Base-by-base conservation (phyloP, 2,888 invertebrate species). In the Athalia rosae region DNA sequence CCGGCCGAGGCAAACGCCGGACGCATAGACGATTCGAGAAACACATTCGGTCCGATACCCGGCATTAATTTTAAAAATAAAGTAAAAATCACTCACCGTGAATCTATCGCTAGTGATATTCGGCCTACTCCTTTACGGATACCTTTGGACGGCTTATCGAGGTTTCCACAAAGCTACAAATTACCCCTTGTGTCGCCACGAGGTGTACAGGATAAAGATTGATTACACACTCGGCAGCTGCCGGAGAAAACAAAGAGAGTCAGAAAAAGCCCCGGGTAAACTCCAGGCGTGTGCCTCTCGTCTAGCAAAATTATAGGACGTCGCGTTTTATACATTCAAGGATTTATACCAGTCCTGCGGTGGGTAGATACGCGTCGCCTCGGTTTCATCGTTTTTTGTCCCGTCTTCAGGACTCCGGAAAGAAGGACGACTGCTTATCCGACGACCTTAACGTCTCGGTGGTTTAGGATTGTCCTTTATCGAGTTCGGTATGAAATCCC, bases 151-250 rank as follows among this genome's bases (percentile, higher is more conserved):
- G 13, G 11, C 11, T 11, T 47, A 64, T 47, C 64, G 7, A 13
- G 47, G 13, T 47, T 64, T 64, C 2, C 64, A 1, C 13, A 64
- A 45, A 15, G 45, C 15, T 15, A 13, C 13, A 64, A 47, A 64
- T 64, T n/a, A 64, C 15, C 47, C 15, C 47, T 47, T 9, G 13
- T 47, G 28, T 9, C 67, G 28, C 43, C 67, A 41, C 15, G 28
- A 11, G 28, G 11, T 53, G 67, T 67, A n/a, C n/a, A 53, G 43
- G 11, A 11, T 47, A 53, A 47, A 67, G 53, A 67, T 67, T n/a
- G 6, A 67, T 67, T 53, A 67, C 43, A 11, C 64, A 47, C 45
- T 4, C 7, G 47, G 13, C 64, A 4, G 53, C 28, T 28, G 28
- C 28, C 2, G 0, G 2, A 28, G 28, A 28, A 4, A 53, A 50